phyloP scores from a whole-genome alignment of 2,888 invertebrate species.

The Napeogenes sylphis region DNA sequence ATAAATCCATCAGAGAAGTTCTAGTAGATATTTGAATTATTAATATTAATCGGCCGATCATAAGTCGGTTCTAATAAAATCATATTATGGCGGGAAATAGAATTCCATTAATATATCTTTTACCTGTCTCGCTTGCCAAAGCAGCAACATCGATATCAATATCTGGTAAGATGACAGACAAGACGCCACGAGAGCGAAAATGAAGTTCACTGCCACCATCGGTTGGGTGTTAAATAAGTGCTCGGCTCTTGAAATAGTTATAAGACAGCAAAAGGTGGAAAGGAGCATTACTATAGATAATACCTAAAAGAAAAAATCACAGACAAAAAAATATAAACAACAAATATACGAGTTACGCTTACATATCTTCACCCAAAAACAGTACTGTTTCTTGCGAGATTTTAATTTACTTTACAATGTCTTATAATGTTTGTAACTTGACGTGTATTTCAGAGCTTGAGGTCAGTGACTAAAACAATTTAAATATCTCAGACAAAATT shows the following conservation, averaged over 20 bases:
- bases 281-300: slow-evolving; percentile 38
- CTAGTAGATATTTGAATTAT: not conserved
- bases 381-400: too few species aligned
- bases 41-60: not conserved
- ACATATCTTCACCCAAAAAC: too few species aligned
- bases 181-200: slow-evolving; percentile 43
- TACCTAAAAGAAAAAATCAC: slow-evolving; percentile 34
- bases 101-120: not conserved
- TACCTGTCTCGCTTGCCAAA: slow-evolving; percentile 42
- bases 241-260: slow-evolving; percentile 1
- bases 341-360: not conserved
- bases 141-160: slow-evolving; percentile 42
- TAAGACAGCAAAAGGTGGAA: slow-evolving; percentile 1
- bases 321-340: not conserved
- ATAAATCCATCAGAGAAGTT: too few species aligned
- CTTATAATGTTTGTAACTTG: too few species aligned
- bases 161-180: slow-evolving; percentile 50
- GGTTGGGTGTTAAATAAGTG: slow-evolving; percentile 37
- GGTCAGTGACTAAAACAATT: too few species aligned
- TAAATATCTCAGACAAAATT: too few species aligned
- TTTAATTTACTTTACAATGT: too few species aligned
- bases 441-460: too few species aligned
- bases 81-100: not conserved
- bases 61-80: too few species aligned
- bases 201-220: slow-evolving; percentile 38